Evolutionary conservation across 2,888 invertebrate genomes (phyloP), one percentile per base, ranked within the genome.

Genomic region (Crematogaster levior): DNA sequence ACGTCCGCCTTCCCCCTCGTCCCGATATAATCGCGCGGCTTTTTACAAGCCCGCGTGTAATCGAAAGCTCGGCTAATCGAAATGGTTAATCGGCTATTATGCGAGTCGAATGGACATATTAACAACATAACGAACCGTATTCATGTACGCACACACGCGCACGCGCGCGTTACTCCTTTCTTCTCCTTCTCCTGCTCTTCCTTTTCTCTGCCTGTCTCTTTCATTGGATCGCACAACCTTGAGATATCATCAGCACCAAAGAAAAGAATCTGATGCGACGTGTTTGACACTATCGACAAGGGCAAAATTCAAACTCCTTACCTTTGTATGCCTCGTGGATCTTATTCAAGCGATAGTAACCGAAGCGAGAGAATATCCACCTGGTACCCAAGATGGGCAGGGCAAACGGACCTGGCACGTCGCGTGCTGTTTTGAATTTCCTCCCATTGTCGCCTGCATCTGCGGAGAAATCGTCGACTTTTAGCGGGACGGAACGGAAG

Each of bases 271-370:
- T 70, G 27, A 48, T 24, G 7, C n/a, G n/a, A 6, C 48, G 6
- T 24, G 24, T 34, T 34, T n/a, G 6, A 37, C 21, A n/a, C 58
- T 24, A 75, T 53, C 65, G 53, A 61, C 51, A 72, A 66, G 58
- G 18, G 12, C 34, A 70, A 68, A 61, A 58, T 56, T 43, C 66
- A 73, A 82, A 77, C 85, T 86, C 84, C 93, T 95, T 94, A 97
- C 97, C 97, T 95, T 96, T 96, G 94, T 98, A 98, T 87, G 97
- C 97, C 92, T 97, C 97, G 93, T 97, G 98, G 61, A 98, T 95
- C 93, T 97, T 97, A 86, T 96, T 96, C 95, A 97, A 95, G 90
- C 95, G 95, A 91, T 97, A 97, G 82, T 96, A 95, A 18, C 96
- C 95, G 73, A 95, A 90, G 89, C 95, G 96, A 90, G 96, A 96